phyloP scores from a whole-genome alignment of 2,888 invertebrate genomes.

The Scrobipalpa costella region DNA sequence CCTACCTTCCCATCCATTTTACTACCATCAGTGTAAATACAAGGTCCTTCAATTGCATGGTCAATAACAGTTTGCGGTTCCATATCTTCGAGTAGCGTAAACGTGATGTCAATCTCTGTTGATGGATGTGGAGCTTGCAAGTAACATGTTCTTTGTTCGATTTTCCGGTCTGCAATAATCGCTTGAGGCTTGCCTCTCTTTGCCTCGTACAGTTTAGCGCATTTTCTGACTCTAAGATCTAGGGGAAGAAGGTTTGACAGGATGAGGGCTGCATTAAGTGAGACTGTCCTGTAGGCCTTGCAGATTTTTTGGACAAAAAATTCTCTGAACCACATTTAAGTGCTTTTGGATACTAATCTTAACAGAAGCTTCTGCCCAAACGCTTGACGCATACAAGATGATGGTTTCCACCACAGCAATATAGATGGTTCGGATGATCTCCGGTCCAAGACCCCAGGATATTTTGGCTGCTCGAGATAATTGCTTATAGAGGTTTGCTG shows the following conservation, averaged over 20 bases:
- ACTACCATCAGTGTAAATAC: not conserved
- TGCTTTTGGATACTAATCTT: not conserved
- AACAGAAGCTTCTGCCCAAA: not conserved
- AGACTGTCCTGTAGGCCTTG: constrained; percentile 14
- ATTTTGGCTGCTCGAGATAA: not conserved
- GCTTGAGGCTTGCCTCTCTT: not conserved
- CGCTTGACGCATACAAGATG: constrained; percentile 1
- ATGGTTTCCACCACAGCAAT: not conserved
- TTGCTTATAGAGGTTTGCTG: not conserved
- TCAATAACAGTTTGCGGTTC: not conserved
- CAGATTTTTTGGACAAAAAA: constrained; percentile 1
- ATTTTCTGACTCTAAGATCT: constrained; percentile 17
- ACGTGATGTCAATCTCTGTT: not conserved
- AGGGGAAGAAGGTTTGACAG: constrained; percentile 22
- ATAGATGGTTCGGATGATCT: constrained; percentile 4
- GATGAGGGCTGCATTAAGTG: constrained; percentile 20
- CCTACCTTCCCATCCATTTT: constrained; percentile 13
- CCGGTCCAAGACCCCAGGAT: constrained; percentile 9
- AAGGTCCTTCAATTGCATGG: not conserved
- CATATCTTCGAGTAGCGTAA: not conserved
- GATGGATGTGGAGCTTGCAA: not conserved
- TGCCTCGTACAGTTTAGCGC: constrained; percentile 14
- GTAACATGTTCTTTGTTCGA: not conserved
- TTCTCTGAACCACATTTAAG: not conserved
- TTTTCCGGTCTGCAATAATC: not conserved